Conservation (phyloP, 2,113 vertebrate species). For the Pedetes capensis region DNA sequence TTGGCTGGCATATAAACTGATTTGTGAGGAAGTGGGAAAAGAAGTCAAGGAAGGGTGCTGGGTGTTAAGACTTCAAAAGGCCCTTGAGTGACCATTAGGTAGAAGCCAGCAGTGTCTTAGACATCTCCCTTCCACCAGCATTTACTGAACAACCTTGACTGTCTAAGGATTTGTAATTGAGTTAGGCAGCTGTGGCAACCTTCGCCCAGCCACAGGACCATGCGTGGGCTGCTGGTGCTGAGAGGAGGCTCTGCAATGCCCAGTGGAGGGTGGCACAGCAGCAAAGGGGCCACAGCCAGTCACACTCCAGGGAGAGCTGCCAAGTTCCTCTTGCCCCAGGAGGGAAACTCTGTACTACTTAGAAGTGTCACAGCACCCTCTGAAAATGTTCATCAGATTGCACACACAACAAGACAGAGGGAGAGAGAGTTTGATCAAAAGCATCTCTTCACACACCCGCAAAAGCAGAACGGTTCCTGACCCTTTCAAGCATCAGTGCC, state of each 20-base stretch:
- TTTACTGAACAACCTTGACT: background rate
- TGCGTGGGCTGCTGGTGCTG: background rate
- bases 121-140: background rate
- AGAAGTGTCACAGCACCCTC: background rate
- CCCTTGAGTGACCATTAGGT: background rate
- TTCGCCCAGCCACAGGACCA: background rate
- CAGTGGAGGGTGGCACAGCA: background rate
- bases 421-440: background rate
- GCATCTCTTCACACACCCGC: too few species aligned
- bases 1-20: background rate
- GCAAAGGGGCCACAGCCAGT: background rate
- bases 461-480: background rate
- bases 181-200: background rate
- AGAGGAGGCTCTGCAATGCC: background rate
- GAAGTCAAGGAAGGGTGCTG: background rate
- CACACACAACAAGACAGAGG: background rate
- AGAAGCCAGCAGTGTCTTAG: too few species aligned
- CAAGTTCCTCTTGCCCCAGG: background rate
- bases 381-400: background rate
- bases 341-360: slow-evolving; percentile 13
- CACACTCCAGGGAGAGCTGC: background rate
- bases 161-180: background rate
- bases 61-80: background rate
- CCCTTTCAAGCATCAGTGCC: background rate
- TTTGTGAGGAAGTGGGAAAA: background rate